These are phyloP conservation scores for Eupithecia subumbrata DNA, from an alignment of 2,888 invertebrate genomes.

Conservation along the genomic window DNA sequence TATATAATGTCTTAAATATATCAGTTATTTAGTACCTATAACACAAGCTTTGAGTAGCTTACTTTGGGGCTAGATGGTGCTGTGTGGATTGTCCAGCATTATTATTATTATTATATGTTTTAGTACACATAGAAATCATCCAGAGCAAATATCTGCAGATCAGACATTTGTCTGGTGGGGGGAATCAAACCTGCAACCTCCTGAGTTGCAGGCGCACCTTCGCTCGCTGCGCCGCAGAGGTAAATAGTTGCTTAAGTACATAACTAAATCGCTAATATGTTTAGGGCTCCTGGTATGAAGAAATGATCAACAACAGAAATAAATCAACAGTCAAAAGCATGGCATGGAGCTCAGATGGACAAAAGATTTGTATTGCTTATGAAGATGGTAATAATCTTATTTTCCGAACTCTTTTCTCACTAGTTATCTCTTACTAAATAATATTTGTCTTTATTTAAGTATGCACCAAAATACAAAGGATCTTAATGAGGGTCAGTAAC, in stretches of 20 bases:
- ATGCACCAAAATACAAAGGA: neutral
- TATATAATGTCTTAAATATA: no score
- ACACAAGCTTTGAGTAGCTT: no score
- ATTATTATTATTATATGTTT: no score
- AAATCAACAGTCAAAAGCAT: constrained; percentile 98
- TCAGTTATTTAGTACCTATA: no score
- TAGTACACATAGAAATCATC: neutral
- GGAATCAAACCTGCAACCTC: neutral
- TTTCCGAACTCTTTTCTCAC: no score
- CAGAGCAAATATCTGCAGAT: neutral
- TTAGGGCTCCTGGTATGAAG: constrained; percentile 98
- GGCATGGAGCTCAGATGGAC: constrained; percentile 99
- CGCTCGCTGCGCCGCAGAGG: neutral
- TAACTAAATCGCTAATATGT: constrained; percentile 37
- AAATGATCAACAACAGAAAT: constrained; percentile 99
- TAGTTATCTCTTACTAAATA: neutral
- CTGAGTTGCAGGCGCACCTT: neutral
- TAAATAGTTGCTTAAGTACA: neutral
- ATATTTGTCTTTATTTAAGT: neutral
- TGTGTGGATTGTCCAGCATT: no score
- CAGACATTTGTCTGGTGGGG: neutral
- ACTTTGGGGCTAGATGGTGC: no score
- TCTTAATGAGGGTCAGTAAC: no score
- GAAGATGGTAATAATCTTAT: constrained; percentile 90
- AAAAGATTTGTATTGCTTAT: constrained; percentile 99